Base-by-base conservation (phyloP, 53 echinoderm and acorn worm genomes). In the Luidia sarsii region DNA sequence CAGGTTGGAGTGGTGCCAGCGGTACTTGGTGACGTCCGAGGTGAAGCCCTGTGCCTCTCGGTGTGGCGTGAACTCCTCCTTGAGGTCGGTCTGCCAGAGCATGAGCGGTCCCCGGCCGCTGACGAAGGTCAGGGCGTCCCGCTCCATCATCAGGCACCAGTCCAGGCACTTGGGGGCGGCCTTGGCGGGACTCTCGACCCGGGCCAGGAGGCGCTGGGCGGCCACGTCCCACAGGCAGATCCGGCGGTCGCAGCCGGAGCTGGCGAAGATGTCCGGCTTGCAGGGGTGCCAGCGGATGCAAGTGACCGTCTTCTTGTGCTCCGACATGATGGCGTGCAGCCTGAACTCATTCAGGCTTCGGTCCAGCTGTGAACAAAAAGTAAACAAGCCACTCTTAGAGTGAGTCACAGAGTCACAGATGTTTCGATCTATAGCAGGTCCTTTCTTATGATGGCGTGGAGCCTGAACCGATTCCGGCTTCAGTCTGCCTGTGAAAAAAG, bases 241-340 rank as follows among this genome's bases (percentile, higher is more conserved):
- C 0, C 86, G 88, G 65, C 68, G 70, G 68, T 96, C 96, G 13
- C 93, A 88, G 10, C 93, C 90, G 4, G 86, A 71, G 43, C 93
- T 93, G 13, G 96, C 96, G 65, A 96, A 96, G 48, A 96, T 54
- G 55, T 96, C 90, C 0, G 88, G 79, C 45, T 88, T 83, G 11
- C 64, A 80, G 18, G 96, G 96, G 68, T 96, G 94, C 96, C 96
- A 96, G 3, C 80, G 64, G 49, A 96, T 87, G 54, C 90, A 86
- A 3, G 96, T 93, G 69, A 96, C 86, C 2, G 96, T 94, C 84
- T 96, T 96, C 69, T 88, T 90, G 74, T 96, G 96, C 52, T 96
- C 96, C 1, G 96, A 94, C 81, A 96, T 94, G 52, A 96, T 96
- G 79, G 96, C 89, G n/a, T 83, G 69, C 21, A 96, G 91, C 48